These are phyloP conservation scores for Cheilosia soror DNA, from an alignment of 2,888 invertebrate species.

Conservation along the genomic window DNA sequence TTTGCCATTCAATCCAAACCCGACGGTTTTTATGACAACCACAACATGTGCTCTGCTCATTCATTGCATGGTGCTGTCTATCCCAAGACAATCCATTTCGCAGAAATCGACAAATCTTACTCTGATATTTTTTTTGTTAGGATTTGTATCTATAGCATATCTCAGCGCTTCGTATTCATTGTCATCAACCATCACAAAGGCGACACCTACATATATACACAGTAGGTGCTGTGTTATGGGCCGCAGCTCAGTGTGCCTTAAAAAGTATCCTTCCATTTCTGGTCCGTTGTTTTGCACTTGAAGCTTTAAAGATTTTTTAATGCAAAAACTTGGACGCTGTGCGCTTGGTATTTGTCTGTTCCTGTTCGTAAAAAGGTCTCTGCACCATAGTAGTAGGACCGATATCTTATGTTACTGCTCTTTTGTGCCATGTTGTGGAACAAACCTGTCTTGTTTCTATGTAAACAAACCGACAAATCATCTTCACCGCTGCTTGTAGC, in stretches of 20 bases:
- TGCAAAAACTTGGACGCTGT: background rate
- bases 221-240: background rate
- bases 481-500: background rate
- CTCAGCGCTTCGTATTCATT: background rate
- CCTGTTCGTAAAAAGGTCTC: no score
- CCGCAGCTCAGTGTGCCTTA: background rate
- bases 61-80: background rate
- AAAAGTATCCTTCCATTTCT: background rate
- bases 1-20: background rate
- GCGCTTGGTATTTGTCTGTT: no score
- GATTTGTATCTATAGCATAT: background rate
- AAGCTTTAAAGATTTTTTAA: background rate
- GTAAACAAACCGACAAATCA: constrained; percentile 15
- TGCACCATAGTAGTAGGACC: no score
- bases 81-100: background rate
- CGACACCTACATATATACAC: background rate
- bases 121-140: background rate
- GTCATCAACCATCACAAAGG: background rate
- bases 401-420: no score
- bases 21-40: background rate
- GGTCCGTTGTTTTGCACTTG: background rate
- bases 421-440: background rate
- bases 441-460: background rate
- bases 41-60: background rate
- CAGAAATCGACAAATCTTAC: background rate